phyloP scores from a whole-genome alignment of 2,113 vertebrate species.

The Oenanthe oenanthe region DNA sequence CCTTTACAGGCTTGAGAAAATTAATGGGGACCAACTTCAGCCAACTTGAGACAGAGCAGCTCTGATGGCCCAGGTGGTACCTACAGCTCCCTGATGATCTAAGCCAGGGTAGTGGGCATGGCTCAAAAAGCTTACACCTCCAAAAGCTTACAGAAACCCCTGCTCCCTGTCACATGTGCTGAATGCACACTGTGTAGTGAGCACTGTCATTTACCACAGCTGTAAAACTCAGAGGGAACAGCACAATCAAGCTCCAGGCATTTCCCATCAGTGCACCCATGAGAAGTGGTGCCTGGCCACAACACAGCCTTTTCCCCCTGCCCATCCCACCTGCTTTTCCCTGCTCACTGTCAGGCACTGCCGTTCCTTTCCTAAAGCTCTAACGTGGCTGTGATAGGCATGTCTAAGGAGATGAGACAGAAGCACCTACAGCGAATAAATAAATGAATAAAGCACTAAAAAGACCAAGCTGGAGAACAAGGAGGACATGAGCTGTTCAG shows the following conservation, averaged over 20 bases:
- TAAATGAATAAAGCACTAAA: slow-evolving; percentile 42
- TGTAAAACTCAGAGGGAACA: background rate
- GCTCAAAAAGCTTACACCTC: background rate
- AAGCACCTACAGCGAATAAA: slow-evolving; percentile 51
- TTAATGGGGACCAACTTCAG: background rate
- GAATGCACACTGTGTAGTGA: background rate
- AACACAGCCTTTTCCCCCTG: background rate
- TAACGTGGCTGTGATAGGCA: background rate
- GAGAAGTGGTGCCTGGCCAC: background rate
- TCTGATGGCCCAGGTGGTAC: background rate
- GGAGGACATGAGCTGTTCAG: slow-evolving; percentile 44
- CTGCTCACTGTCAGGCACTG: background rate
- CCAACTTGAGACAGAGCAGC: background rate
- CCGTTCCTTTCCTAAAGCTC: background rate
- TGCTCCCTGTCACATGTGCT: background rate
- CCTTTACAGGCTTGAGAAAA: background rate
- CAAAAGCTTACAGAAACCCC: background rate
- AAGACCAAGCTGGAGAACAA: slow-evolving; percentile 23
- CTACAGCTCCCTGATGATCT: background rate
- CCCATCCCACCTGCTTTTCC: background rate
- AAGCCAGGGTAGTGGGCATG: background rate
- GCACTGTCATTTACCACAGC: background rate
- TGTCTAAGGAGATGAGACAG: slow-evolving; percentile 31
- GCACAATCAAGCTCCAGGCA: background rate
- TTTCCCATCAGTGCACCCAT: background rate